Base-by-base conservation (phyloP, 2,888 invertebrate genomes). In the Atherix ibis region DNA sequence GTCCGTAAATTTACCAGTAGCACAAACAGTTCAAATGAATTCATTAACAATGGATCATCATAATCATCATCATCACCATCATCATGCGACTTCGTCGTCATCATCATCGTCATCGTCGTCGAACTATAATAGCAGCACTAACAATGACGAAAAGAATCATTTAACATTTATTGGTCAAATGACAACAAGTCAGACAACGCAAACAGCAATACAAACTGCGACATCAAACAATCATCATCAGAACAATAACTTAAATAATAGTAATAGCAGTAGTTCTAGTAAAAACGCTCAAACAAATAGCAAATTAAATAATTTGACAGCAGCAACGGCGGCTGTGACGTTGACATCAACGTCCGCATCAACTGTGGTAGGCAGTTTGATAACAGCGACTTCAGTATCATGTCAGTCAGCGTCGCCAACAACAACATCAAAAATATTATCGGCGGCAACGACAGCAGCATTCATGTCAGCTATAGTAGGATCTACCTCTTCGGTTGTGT, bases 101-200 rank as follows among this genome's bases (percentile, higher is more conserved):
- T n/a, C n/a, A n/a, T n/a, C n/a, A n/a, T n/a, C n/a, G n/a, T n/a
- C n/a, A n/a, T n/a, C n/a, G n/a, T n/a, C n/a, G n/a, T n/a, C n/a
- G n/a, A n/a, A n/a, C n/a, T n/a, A n/a, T n/a, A n/a, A n/a, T n/a
- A n/a, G n/a, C n/a, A 12, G 35, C 26, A 40, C 42, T 37, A 46
- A 39, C 37, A 48, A 48, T 40, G 50, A 49, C 40, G 50, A 51
- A 39, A 50, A 46, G 41, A 50, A 48, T 46, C 31, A 35, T 26
- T 31, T 13, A 8, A 10, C 12, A 13, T 8, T 16, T 13, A 28
- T 30, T 29, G 48, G 51, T 47, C 48, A 49, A 49, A 49, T 46
- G 40, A 30, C 38, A 35, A 33, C 40, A 34, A 31, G 31, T 35
- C 35, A 37, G 42, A 19, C 40, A 40, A 39, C 34, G 37, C 34